Base-by-base conservation (phyloP, 1,140 invertebrate species). In the Drosophila asahinai region DNA sequence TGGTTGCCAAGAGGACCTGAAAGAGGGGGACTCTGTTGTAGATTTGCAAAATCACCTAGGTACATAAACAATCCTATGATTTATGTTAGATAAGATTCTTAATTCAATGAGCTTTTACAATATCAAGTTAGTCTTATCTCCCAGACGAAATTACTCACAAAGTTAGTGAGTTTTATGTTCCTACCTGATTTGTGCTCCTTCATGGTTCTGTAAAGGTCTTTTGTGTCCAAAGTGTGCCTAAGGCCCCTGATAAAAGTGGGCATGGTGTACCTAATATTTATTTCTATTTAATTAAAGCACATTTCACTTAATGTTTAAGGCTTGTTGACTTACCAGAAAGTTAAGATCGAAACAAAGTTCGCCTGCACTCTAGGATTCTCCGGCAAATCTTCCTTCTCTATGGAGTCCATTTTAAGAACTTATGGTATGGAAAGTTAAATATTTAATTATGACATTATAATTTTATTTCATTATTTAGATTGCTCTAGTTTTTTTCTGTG, bases 191-290 rank as follows among this genome's bases (percentile, higher is more conserved):
- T 93, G 75, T 96, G 95, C 47, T 94, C 94, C 40, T 93, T 93
- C n/a, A 95, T 86, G n/a, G 95, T 93, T 81, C 94, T 92, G 76
- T 94, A 95, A 3, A 96, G 91, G 92, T 95, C 95, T 8, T 89
- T 81, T 14, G 93, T 92, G 71, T 94, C 94, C 38, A 95, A 79
- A 43, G 94, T 93, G 55, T 93, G 92, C 58, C 93, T 94, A 45
- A 92, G 92, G 5, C 94, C 94, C 72, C 93, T 93, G 22, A 93
- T 72, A 75, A 95, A 95, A 36, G 93, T 94, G 43, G 94, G 93
- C 58, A 94, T 83, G 5, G 93, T 94, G 64, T 93, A 94, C 74
- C 94, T 94, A 19, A 25, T 6, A 25, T 17, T 52, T 36, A 15
- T 42, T 38, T 51, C n/a, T 52, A 5, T 11, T 5, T 12, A 1